Evolutionary conservation across 53 echinoderm and acorn worm genomes (phyloP), one percentile per base, ranked within the genome.

Genomic region (Pentamera pediparva): DNA sequence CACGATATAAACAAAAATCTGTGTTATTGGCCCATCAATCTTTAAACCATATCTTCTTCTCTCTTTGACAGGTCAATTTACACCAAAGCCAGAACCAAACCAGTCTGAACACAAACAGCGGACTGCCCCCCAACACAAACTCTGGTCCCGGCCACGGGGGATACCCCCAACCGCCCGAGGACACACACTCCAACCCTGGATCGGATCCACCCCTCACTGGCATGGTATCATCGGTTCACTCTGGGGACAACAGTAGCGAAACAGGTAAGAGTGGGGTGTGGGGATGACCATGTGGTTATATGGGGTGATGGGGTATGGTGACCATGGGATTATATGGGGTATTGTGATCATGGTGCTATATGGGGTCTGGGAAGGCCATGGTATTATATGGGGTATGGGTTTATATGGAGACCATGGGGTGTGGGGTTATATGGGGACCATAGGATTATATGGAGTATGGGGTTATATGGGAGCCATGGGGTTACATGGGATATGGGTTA

Each of bases 221-320:
- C 63, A 89, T 89, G 89, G 89, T 89, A 6, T 81, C 89, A 33
- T 80, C 80, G 51, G 75, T 89, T 48, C 89, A 87, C 40, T 87
- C 89, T 25, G 85, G 78, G 13, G 89, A 92, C 54, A 92, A 92
- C 78, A 86, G 84, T 22, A 98, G 98, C 62, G 98, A 98, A 85
- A 98, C 98, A 98, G 98, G 98, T 98, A 26, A 78, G 87, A 0
- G 25, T n/a, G n/a, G n/a, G n/a, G n/a, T n/a, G n/a, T n/a, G n/a
- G n/a, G n/a, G n/a, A n/a, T n/a, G n/a, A n/a, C n/a, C n/a, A n/a
- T n/a, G n/a, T n/a, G n/a, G n/a, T n/a, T n/a, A n/a, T n/a, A n/a
- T n/a, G n/a, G n/a, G n/a, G n/a, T n/a, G n/a, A n/a, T n/a, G n/a
- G n/a, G n/a, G n/a, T n/a, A n/a, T n/a, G n/a, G n/a, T n/a, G n/a